A percentile compares a stretch with the other conserved stretches of the same genome.
phyloP scores from a whole-genome alignment of 2,888 invertebrate species.

The Epiblema foenella region DNA sequence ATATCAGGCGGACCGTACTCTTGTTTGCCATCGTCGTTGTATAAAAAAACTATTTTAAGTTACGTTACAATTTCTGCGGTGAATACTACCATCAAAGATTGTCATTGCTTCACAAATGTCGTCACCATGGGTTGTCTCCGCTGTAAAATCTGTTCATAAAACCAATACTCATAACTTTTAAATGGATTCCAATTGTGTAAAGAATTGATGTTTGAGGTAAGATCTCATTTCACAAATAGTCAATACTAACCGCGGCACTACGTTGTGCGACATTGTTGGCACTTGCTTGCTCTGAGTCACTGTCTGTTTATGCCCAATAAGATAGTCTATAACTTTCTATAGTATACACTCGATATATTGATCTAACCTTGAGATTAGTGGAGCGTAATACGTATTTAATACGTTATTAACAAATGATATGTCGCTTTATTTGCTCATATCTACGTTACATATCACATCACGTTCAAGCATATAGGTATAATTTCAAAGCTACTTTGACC shows the following conservation, averaged over 20 bases:
- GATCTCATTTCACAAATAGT: conserved; percentile 3
- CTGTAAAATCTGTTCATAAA: neutral
- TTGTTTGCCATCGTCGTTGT: too few relatives aligned
- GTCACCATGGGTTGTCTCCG: neutral
- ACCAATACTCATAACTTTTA: neutral
- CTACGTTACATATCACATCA: conserved; percentile 13
- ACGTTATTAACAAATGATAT: conserved; percentile 33
- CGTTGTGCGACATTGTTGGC: conserved; percentile 34
- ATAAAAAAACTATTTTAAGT: too few relatives aligned
- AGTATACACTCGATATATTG: conserved; percentile 9
- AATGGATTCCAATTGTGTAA: neutral
- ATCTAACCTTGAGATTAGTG: conserved; percentile 36
- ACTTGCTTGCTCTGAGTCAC: conserved; percentile 38
- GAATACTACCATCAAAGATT: neutral
- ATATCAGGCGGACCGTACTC: too few relatives aligned
- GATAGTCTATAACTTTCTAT: conserved; percentile 39
- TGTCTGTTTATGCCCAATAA: conserved; percentile 37
- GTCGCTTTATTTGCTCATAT: conserved; percentile 25
- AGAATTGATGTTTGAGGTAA: conserved; percentile 14
- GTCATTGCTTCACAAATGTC: neutral
- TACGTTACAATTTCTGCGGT: neutral
- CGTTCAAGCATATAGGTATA: conserved; percentile 2
- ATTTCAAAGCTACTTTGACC: neutral
- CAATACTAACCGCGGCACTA: conserved; percentile 10
- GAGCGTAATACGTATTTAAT: conserved; percentile 30